Percentiles rank a stretch among this genome's conserved stretches.
Conservation (phyloP, 2,113 vertebrate genomes). For the Balaenoptera acutorostrata region DNA sequence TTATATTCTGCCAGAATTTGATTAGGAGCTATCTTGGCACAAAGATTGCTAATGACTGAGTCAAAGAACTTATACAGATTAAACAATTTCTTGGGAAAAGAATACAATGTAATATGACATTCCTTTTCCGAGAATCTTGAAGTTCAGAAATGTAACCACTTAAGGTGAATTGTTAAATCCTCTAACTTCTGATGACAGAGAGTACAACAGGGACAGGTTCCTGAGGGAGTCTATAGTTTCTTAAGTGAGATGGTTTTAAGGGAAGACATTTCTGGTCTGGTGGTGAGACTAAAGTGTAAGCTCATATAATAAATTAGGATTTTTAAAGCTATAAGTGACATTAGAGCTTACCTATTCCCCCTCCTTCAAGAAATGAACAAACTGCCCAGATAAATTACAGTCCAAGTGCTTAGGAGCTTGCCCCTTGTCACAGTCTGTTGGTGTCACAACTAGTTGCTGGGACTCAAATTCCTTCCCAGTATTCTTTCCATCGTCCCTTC, state of each 20-base stretch:
- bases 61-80: conserved; percentile 75
- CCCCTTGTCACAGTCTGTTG: background rate
- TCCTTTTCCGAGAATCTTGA: conserved; percentile 54
- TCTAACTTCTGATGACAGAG: conserved; percentile 1
- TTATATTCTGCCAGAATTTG: conserved; percentile 79
- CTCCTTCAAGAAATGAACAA: background rate
- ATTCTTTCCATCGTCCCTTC: background rate
- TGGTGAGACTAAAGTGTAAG: background rate
- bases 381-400: background rate
- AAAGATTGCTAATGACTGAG: conserved; percentile 70
- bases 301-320: background rate
- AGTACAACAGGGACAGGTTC: background rate
- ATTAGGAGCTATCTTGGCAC: conserved; percentile 79
- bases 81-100: conserved; percentile 72
- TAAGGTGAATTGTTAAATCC: conserved; percentile 57
- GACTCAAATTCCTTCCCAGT: background rate
- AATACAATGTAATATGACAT: conserved; percentile 35
- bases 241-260: background rate
- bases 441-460: background rate
- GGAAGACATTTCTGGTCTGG: background rate
- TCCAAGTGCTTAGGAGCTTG: background rate
- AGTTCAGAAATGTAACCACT: conserved; percentile 48
- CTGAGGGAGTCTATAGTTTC: background rate
- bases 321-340: background rate
- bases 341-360: background rate